Conservation (phyloP, 2,888 invertebrate species). For the Drosophila testacea region DNA sequence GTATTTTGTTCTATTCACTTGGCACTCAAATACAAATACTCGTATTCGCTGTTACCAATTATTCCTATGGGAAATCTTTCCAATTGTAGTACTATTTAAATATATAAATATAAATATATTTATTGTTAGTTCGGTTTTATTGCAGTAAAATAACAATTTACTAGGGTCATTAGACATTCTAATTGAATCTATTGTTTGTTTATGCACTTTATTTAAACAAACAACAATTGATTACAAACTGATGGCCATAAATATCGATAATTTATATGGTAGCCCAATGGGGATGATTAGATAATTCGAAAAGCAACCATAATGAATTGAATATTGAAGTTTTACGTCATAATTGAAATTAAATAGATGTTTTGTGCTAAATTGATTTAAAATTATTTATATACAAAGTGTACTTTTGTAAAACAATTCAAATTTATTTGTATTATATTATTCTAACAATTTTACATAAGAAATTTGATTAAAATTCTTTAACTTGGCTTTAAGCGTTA, state of each 20-base stretch:
- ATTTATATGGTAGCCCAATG: conserved; percentile 23
- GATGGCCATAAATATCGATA: conserved; percentile 55
- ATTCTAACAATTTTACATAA: background rate
- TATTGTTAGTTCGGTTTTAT: conserved; percentile 34
- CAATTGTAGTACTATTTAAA: conserved; percentile 20
- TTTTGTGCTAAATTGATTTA: background rate
- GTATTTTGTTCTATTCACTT: conserved; percentile 20
- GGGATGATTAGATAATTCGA: background rate
- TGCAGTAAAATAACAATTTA: conserved; percentile 48
- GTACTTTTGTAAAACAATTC: background rate
- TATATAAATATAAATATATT: background rate
- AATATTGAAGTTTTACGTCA: conserved; percentile 12
- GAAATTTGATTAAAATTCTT: background rate
- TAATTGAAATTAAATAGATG: conserved; percentile 28
- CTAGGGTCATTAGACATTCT: conserved; percentile 63
- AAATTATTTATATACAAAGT: background rate
- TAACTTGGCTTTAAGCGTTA: conserved; percentile 11
- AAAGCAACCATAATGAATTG: conserved; percentile 9
- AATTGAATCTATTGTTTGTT: conserved; percentile 70
- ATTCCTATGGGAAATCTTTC: conserved; percentile 57
- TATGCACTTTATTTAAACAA: conserved; percentile 51
- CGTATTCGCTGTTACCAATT: conserved; percentile 51
- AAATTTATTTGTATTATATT: background rate
- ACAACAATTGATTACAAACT: conserved; percentile 67
- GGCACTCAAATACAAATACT: conserved; percentile 18